Conservation (phyloP, 2,113 vertebrate species). For the Hippocampus barbouri region DNA sequence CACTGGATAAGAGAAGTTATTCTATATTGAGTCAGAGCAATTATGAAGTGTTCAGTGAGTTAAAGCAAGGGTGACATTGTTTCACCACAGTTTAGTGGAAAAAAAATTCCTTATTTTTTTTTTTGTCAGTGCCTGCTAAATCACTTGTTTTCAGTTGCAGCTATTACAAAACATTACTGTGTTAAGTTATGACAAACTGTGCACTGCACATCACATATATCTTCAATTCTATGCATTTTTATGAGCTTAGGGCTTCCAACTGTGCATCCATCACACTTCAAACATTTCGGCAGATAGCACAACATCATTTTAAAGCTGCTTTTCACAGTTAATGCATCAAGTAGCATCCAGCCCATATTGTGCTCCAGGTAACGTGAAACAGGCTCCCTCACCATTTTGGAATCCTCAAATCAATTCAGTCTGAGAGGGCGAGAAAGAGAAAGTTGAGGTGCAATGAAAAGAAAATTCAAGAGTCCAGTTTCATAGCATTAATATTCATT, state of each 20-base stretch:
- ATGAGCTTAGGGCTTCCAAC: constrained; percentile 3
- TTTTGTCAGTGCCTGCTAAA: not conserved
- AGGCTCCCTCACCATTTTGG: constrained; percentile 28
- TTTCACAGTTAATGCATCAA: constrained; percentile 27
- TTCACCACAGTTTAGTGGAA: not conserved
- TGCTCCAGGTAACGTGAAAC: constrained; percentile 42
- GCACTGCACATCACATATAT: not conserved
- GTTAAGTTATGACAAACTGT: constrained; percentile 3
- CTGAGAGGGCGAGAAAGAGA: constrained; percentile 15
- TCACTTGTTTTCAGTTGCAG: not conserved
- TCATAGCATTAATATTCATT: constrained; percentile 66
- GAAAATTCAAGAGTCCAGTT: constrained; percentile 19
- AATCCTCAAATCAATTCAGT: constrained; percentile 47
- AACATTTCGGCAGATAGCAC: constrained; percentile 15
- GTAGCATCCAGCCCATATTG: constrained; percentile 11
- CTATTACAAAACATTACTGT: not conserved
- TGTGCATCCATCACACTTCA: constrained; percentile 18
- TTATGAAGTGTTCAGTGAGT: not conserved
- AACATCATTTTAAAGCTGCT: constrained; percentile 22
- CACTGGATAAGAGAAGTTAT: not conserved
- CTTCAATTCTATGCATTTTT: constrained; percentile 10
- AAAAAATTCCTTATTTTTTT: not conserved
- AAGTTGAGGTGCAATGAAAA: constrained; percentile 4
- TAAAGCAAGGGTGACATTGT: not conserved
- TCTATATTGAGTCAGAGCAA: not conserved